phyloP scores from a whole-genome alignment of 2,113 vertebrate species.

The Numida meleagris region DNA sequence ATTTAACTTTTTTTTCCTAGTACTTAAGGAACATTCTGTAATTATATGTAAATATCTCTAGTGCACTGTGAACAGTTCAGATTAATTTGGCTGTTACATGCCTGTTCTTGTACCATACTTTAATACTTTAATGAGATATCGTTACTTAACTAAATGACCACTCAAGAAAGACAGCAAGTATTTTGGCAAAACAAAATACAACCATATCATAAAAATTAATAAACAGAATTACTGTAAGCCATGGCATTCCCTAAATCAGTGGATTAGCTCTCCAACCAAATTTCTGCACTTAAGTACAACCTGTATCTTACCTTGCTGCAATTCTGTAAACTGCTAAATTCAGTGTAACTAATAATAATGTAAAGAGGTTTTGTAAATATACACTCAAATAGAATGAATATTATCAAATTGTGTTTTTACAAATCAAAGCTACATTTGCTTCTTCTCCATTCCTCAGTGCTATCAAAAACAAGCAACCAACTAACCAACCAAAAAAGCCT shows the following conservation, averaged over 20 bases:
- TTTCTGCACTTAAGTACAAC: not conserved
- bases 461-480: not conserved
- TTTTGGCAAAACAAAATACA: slow-evolving; percentile 17
- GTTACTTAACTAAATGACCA: slow-evolving; percentile 25
- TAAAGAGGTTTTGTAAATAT: not conserved
- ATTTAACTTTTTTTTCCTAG: not conserved
- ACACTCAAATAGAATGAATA: not conserved
- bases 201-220: slow-evolving; percentile 14
- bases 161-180: slow-evolving; percentile 28
- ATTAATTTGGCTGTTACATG: slow-evolving; percentile 38
- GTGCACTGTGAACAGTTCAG: not conserved
- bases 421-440: not conserved
- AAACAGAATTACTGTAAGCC: not conserved
- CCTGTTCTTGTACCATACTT: slow-evolving; percentile 42
- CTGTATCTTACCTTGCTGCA: not conserved
- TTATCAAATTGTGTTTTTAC: not conserved
- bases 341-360: not conserved
- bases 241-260: not conserved
- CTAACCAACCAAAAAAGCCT: not conserved
- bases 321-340: not conserved
- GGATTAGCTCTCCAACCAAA: not conserved
- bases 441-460: not conserved
- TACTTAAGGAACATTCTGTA: not conserved
- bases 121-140: slow-evolving; percentile 10
- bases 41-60: slow-evolving; percentile 7